Base-by-base conservation (phyloP, 2,888 invertebrate species). In the Stomorhina lunata region DNA sequence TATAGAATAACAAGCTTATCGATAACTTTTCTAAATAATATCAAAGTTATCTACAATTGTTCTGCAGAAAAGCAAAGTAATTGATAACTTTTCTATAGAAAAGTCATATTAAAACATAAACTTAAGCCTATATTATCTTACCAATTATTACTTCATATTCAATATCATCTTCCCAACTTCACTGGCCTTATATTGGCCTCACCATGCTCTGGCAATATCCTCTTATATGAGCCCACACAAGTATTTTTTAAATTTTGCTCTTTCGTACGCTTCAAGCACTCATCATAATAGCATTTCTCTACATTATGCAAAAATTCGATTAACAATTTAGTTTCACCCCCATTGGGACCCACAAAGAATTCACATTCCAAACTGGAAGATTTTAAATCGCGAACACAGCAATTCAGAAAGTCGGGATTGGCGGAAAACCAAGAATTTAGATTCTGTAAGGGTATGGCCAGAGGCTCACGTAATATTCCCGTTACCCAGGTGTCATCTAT, bases 401-500 rank as follows among this genome's bases (percentile, higher is more conserved):
- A 96, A 86, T 95, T 93, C 32, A 96, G 90, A 85, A 94, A 93
- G 86, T 96, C 94, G 10, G 95, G 93, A 89, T 95, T 94, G 7
- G 94, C 93, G 5, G 96, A 93, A 91, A 94, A 96, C 88, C 93
- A 93, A 15, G 92, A 87, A 57, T 93, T 92, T 15, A 95, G 89
- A 66, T 94, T 93, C 73, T 90, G 91, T 48, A 94, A 90, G 43
- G 92, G 90, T n/a, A 95, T 92, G 43, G 92, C 91, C 25, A 94
- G 89, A 29, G 92, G 91, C 68, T 93, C 91, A 6, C 95, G 92
- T 32, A 97, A 90, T 61, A 96, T 92, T 1, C 98, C 98, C 0
- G 97, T 98, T 0, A 98, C 91, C 89, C 95, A 95, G 53, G 96
- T 95, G 89, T 98, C 98, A 88, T 98, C 98, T 80, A 98, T 97